Conservation (phyloP, 2,113 vertebrate genomes). For the Dascyllus trimaculatus region DNA sequence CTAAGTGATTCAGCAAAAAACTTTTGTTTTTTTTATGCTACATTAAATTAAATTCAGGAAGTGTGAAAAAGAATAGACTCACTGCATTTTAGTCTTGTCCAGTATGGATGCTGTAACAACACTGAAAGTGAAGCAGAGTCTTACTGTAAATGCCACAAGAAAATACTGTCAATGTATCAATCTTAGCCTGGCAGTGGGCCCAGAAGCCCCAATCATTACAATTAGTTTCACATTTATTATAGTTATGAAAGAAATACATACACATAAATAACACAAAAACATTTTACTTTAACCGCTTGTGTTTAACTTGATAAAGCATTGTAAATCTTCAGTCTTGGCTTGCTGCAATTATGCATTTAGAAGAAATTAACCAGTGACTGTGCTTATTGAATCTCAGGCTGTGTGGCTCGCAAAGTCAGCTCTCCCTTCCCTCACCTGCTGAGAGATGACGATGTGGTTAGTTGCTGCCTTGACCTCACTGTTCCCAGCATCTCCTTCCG, state of each 20-base stretch:
- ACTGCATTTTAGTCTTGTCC: no score
- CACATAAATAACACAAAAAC: no score
- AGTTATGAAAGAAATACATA: not conserved
- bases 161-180: not conserved
- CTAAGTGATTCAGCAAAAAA: not conserved
- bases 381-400: slow-evolving; percentile 82
- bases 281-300: not conserved
- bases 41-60: not conserved
- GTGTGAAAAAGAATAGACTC: no score
- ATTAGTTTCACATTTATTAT: not conserved
- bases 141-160: no score
- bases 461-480: slow-evolving; percentile 94
- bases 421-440: slow-evolving; percentile 92
- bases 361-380: not conserved
- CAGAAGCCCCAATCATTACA: not conserved
- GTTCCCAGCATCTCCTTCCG: slow-evolving; percentile 94
- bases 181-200: not conserved
- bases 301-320: not conserved
- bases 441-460: slow-evolving; percentile 92
- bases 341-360: no score
- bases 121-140: no score
- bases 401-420: slow-evolving; percentile 90
- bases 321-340: not conserved
- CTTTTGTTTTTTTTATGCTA: slow-evolving; percentile 13
- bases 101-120: no score